Conservation (phyloP, 2,113 vertebrate species). For the Bubo scandiacus region DNA sequence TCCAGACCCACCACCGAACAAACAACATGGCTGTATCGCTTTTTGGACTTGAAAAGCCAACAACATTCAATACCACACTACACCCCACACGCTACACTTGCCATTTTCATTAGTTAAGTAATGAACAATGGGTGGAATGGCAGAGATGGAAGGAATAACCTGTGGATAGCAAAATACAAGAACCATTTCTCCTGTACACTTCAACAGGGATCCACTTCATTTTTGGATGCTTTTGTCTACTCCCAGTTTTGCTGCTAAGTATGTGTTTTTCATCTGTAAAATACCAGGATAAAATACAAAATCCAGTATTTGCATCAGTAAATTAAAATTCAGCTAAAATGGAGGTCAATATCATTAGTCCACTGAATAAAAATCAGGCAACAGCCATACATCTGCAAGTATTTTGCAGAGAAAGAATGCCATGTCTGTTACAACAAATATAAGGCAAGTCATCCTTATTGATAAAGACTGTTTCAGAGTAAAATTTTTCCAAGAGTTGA, state of each 20-base stretch:
- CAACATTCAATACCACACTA: not conserved
- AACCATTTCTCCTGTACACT: not conserved
- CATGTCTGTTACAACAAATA: not conserved
- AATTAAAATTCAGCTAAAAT: not conserved
- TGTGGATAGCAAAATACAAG: not conserved
- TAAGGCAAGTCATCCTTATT: not conserved
- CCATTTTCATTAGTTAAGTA: not conserved
- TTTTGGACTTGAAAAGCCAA: not conserved
- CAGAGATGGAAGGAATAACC: not conserved
- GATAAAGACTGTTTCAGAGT: not conserved
- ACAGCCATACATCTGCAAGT: not conserved
- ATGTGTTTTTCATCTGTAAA: not conserved
- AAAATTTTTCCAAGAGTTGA: not conserved
- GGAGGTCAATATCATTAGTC: not conserved
- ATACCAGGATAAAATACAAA: not conserved
- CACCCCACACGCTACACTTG: not conserved
- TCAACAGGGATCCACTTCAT: not conserved
- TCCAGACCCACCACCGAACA: not conserved
- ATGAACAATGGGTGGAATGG: not conserved
- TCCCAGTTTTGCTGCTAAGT: not conserved
- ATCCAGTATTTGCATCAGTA: not conserved
- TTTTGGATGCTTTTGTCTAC: not conserved
- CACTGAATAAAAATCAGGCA: not conserved
- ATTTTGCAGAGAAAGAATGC: not conserved
- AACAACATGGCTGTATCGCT: not conserved